These are phyloP conservation scores for Chloromyia formosa DNA, from an alignment of 2,888 invertebrate species.

Conservation along the genomic window DNA sequence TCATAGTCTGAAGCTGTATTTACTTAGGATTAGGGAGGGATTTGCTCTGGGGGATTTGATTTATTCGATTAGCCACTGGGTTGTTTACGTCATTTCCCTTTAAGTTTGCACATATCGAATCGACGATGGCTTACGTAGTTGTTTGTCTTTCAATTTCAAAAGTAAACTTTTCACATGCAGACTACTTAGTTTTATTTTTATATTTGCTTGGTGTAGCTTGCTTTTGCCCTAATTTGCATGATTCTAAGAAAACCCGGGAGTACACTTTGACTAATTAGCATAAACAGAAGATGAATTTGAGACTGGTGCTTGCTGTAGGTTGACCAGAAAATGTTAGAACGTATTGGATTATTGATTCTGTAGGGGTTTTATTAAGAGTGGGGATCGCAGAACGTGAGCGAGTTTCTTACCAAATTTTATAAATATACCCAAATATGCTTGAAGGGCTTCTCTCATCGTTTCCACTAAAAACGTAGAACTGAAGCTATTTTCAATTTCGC, in stretches of 20 bases:
- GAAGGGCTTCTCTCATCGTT: no score
- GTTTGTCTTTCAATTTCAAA: slow-evolving; percentile 34
- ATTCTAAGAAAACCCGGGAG: not conserved
- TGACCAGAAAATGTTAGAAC: no score
- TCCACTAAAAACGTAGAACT: no score
- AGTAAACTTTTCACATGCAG: slow-evolving; percentile 10
- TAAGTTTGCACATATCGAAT: not conserved
- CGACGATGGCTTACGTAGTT: not conserved
- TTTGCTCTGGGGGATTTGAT: slow-evolving; percentile 26
- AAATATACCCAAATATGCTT: no score
- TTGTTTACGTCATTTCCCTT: not conserved
- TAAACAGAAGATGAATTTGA: no score
- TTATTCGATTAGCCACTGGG: slow-evolving; percentile 30
- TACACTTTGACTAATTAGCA: no score
- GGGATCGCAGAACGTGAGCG: no score
- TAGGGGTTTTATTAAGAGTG: no score
- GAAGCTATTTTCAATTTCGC: no score
- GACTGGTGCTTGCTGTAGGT: no score
- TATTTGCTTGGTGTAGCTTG: not conserved
- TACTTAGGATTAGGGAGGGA: slow-evolving; percentile 9
- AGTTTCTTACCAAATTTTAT: no score
- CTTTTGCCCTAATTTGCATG: not conserved
- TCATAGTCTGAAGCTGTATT: slow-evolving; percentile 1
- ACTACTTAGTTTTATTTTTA: not conserved
- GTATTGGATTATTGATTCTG: no score